Evolutionary conservation across 2,113 vertebrate species (phyloP), one percentile per base, ranked within the genome.

Genomic region (Zootoca vivipara): DNA sequence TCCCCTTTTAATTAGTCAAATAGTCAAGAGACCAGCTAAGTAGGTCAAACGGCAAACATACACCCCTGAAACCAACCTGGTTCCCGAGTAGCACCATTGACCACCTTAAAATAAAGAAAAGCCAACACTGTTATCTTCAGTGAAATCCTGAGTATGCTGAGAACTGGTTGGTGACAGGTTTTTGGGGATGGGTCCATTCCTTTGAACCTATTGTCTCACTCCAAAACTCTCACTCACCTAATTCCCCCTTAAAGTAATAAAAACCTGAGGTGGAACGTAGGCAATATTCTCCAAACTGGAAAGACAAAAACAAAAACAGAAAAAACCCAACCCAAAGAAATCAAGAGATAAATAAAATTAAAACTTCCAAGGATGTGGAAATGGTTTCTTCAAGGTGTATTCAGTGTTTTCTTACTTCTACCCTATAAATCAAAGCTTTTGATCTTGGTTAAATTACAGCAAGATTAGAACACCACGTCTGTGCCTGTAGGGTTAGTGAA

Each of bases 311-410:
- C 67, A 33, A 6, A 35, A 3, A 16, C 5, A 38, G 6, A 7
- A 56, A 56, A 15, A 15, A 15, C 58, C 58, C 13, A 0, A 8
- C 7, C 12, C 18, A 56, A 35, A 35, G 20, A 75, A 33, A 77
- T 7, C 78, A 77, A 12, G 20, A 75, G 10, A 7, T 8, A 85
- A 78, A 33, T 3, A 26, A 46, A 84, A 79, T 42, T 65, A 72
- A 58, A 18, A 62, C 77, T 90, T 92, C 40, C 20, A 75, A 10
- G 8, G 26, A 80, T 80, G 64, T 3, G 28, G 82, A 86, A 90
- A 79, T 85, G 42, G 20, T 35, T 90, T 90, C 58, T 72, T 64
- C 82, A 85, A 52, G 13, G 82, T 82, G 0, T 78, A 26, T 88
- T 74, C 6, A 56, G 7, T 24, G 78, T 74, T 28, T 38, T 82